Conservation (phyloP, 2,797 vertebrate species). For the Heterohyrax brucei region DNA sequence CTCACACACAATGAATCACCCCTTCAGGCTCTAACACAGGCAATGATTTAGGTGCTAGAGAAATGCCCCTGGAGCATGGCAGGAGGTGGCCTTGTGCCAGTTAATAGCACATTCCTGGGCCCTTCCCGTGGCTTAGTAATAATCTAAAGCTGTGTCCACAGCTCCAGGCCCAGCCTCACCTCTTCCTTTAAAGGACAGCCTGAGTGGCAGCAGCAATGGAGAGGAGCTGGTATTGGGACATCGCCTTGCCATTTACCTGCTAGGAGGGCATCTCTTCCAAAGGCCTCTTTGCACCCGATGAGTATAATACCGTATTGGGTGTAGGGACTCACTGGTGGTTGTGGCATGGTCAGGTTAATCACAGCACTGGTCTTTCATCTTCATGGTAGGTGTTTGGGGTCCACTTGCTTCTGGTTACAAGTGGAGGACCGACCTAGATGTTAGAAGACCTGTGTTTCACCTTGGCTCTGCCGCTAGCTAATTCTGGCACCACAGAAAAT, state of each 20-base stretch:
- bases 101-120: constrained; percentile 59
- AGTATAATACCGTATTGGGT: background rate
- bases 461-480: background rate
- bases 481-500: background rate
- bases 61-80: constrained; percentile 47
- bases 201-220: background rate
- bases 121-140: constrained; percentile 38
- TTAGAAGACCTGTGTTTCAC: background rate
- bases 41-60: constrained; percentile 64
- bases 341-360: background rate
- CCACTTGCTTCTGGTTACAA: background rate
- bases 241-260: background rate
- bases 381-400: background rate
- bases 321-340: background rate
- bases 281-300: background rate
- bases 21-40: constrained; percentile 65
- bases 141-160: background rate
- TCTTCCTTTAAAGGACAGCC: background rate
- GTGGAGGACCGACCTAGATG: background rate
- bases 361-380: background rate
- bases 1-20: constrained; percentile 75
- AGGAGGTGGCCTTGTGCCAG: background rate
- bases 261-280: background rate
- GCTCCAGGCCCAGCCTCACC: background rate
- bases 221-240: background rate